These are phyloP conservation scores for Esperia sulphurella DNA, from an alignment of 2,888 invertebrate species.

Conservation along the genomic window DNA sequence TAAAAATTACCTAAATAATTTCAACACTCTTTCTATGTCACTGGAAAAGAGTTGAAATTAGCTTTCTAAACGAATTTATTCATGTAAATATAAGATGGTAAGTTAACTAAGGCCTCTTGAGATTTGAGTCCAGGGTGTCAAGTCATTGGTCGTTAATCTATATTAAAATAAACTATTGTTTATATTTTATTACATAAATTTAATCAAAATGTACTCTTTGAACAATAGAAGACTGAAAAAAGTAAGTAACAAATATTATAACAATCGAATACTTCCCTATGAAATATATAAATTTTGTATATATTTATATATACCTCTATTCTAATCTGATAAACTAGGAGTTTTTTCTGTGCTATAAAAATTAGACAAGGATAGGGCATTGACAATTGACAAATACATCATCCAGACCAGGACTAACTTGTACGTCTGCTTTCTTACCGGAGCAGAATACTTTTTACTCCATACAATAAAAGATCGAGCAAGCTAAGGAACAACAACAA, in stretches of 20 bases:
- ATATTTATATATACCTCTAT: no score
- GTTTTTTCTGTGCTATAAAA: no score
- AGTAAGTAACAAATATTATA: neutral
- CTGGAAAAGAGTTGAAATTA: conserved; percentile 17
- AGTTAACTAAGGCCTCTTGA: conserved; percentile 25
- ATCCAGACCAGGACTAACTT: no score
- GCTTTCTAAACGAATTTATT: conserved; percentile 5
- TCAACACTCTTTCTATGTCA: conserved; percentile 5
- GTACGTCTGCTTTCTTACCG: no score
- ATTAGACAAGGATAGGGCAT: no score
- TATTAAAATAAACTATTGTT: conserved; percentile 76
- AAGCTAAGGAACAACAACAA: no score
- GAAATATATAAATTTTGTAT: no score
- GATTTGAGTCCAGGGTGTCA: conserved; percentile 59
- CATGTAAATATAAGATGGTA: conserved; percentile 16
- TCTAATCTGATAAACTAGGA: no score
- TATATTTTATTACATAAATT: conserved; percentile 58
- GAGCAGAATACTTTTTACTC: no score
- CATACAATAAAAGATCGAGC: no score
- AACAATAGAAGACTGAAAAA: conserved; percentile 18
- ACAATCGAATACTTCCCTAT: no score
- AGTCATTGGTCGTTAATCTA: conserved; percentile 75
- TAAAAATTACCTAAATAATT: conserved; percentile 17
- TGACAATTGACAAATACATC: no score
- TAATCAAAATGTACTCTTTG: conserved; percentile 40